Conservation (phyloP, 2,888 invertebrate genomes). For the Parasteatoda lunata region DNA sequence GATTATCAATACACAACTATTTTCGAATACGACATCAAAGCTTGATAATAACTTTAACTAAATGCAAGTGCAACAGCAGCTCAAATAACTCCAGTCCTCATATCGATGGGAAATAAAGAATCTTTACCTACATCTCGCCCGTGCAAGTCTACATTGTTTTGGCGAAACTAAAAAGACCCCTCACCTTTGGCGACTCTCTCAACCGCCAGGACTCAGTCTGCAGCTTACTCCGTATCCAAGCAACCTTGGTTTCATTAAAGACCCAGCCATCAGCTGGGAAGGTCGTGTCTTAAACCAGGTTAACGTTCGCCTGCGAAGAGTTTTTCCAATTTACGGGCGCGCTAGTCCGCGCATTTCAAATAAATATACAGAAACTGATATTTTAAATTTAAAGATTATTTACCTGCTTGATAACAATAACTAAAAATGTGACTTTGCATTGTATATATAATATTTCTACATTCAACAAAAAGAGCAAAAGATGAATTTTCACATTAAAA, state of each 20-base stretch:
- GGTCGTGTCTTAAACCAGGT: background rate
- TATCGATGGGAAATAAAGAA: too few species aligned
- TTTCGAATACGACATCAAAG: too few species aligned
- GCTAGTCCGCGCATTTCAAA: background rate
- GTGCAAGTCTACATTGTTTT: background rate
- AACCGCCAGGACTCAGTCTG: conserved; percentile 30
- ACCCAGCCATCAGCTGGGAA: conserved; percentile 27
- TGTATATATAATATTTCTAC: background rate
- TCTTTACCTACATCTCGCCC: too few species aligned
- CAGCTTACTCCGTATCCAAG: conserved; percentile 36
- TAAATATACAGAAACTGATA: background rate
- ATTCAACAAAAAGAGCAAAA: background rate
- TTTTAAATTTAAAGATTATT: too few species aligned
- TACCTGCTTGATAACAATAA: too few species aligned
- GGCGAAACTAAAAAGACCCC: conserved; percentile 38
- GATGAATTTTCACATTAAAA: background rate
- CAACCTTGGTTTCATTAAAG: conserved; percentile 50
- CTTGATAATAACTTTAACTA: too few species aligned
- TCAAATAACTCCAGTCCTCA: too few species aligned
- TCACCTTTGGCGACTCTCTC: conserved; percentile 25
- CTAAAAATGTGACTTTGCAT: background rate
- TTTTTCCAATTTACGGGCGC: background rate
- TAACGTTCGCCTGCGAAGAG: background rate
- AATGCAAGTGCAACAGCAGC: too few species aligned
- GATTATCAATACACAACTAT: too few species aligned